Conservation (phyloP, 2,113 vertebrate genomes). For the Phalacrocorax carbo region DNA sequence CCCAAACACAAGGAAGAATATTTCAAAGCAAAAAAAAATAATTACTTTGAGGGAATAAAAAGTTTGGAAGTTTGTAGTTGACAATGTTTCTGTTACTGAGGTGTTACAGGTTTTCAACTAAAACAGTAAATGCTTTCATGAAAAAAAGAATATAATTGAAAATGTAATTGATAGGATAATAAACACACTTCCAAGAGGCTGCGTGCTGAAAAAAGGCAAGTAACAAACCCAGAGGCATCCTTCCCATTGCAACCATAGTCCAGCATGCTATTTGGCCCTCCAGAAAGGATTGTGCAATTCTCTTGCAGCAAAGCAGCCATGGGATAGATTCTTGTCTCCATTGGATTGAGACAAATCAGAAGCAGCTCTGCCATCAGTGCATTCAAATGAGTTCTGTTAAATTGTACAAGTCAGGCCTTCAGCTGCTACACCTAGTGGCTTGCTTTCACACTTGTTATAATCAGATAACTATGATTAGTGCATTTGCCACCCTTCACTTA, state of each 20-base stretch:
- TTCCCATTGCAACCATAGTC: background rate
- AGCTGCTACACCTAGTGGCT: background rate
- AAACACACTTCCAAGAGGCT: background rate
- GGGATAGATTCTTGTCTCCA: background rate
- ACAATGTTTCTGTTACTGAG: background rate
- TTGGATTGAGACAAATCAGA: background rate
- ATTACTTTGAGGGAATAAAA: background rate
- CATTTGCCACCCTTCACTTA: background rate
- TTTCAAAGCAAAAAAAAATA: background rate
- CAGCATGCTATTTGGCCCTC: background rate
- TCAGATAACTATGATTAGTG: background rate
- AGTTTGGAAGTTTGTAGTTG: background rate
- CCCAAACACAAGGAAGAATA: background rate
- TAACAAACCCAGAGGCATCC: background rate
- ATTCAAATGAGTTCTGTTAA: background rate
- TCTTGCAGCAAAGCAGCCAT: background rate
- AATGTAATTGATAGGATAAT: background rate
- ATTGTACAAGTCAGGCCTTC: background rate
- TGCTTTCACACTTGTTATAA: background rate
- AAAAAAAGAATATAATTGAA: background rate
- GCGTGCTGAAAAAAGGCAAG: background rate
- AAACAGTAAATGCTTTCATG: background rate
- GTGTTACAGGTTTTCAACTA: background rate
- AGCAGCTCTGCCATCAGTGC: background rate
- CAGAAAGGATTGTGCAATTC: background rate